Evolutionary conservation across 2,888 invertebrate species (phyloP), one percentile per base, ranked within the genome.

Genomic region (Thelaira solivaga): DNA sequence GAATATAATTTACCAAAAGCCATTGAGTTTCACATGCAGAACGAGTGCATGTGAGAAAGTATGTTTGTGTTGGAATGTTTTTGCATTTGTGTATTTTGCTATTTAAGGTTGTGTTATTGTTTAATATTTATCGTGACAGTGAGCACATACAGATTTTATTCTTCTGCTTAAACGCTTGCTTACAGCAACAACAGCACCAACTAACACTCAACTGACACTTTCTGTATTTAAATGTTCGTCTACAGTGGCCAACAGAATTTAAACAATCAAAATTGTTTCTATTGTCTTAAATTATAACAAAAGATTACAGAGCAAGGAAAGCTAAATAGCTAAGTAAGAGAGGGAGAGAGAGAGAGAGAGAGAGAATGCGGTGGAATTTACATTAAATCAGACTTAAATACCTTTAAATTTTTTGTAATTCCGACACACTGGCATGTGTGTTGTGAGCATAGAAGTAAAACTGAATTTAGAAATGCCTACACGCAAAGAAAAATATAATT

Each of bases 91-190:
- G 67, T 55, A 74, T 24, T 71, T 65, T 74, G 65, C 69, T 61
- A 65, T 74, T 74, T 73, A 61, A 78, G 74, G 69, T 74, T 78
- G 61, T 71, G 65, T 49, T 78, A 74, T 74, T 78, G 69, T 71
- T 67, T 69, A 71, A 65, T 78, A 78, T 78, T 74, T 78, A 78
- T 78, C 49, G 51, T 74, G 74, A 64, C 78, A 74, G 43, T 45
- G 61, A 51, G 20, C 39, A 47, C 18, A 29, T n/a, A 36, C 31
- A 24, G 11, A 34, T 18, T n/a, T n/a, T n/a, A n/a, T n/a, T n/a
- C n/a, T n/a, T n/a, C n/a, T n/a, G n/a, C 11, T 13, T 11, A 22
- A 8, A 20, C 20, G 39, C 16, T 36, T 16, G 4, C 18, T 22
- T 31, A 4, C 31, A 16, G 39, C 26, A 39, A n/a, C n/a, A n/a